Evolutionary conservation across 2,888 invertebrate species (phyloP).

Genomic region (Uropetala carovei): DNA sequence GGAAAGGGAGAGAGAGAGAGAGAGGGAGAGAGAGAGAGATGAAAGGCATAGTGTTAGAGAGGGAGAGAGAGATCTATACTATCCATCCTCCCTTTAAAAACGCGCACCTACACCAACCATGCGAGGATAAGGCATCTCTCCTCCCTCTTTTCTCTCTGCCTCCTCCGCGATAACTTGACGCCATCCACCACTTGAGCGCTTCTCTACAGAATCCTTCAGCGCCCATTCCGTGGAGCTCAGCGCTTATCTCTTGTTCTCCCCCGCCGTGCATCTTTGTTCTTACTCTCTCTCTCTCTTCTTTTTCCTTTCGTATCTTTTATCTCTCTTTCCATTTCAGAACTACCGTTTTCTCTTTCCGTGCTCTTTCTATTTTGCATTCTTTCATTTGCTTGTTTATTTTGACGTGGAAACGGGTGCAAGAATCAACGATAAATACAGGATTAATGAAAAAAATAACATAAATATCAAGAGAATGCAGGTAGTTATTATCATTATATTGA

Average conservation of each 20-base stretch:
- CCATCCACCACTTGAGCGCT: slow-evolving; percentile 13
- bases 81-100: too few species aligned
- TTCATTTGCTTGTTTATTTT: too few species aligned
- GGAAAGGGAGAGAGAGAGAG: background rate
- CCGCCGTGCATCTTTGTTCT: slow-evolving; percentile 67
- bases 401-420: too few species aligned
- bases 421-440: too few species aligned
- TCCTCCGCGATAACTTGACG: background rate
- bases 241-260: slow-evolving; percentile 70
- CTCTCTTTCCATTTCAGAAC: background rate
- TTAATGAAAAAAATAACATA: too few species aligned
- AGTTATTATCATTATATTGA: too few species aligned
- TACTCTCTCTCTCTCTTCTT: slow-evolving; percentile 66
- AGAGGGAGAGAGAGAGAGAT: too few species aligned
- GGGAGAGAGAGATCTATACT: too few species aligned
- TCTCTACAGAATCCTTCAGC: slow-evolving; percentile 72
- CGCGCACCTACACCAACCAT: too few species aligned
- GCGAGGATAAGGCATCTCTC: slow-evolving; percentile 68
- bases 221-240: slow-evolving; percentile 73
- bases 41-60: too few species aligned
- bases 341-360: background rate
- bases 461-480: too few species aligned
- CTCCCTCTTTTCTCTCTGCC: slow-evolving; percentile 45
- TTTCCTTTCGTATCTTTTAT: background rate
- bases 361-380: background rate